Evolutionary conservation across 2,797 vertebrate genomes (phyloP).

Genomic region (Ptychadena robeensis): DNA sequence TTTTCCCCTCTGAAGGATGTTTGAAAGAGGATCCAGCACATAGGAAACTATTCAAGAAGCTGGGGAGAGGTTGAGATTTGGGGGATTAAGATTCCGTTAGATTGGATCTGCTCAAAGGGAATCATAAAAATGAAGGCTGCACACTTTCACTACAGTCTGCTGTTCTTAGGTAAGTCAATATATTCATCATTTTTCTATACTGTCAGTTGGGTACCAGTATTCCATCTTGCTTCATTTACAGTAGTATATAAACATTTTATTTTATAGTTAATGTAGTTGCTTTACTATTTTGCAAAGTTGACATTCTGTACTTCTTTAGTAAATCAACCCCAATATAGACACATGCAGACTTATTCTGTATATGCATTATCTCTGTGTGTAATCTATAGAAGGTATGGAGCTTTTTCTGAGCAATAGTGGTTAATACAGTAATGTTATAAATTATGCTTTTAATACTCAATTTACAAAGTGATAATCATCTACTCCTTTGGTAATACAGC

Average conservation of each 20-base stretch:
- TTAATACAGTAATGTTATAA: too few species aligned
- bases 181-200: neutral
- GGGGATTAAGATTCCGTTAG: neutral
- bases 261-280: neutral
- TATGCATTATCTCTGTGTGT: too few species aligned
- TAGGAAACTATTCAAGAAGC: slow-evolving; percentile 19
- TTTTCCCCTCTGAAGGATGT: slow-evolving; percentile 52
- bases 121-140: slow-evolving; percentile 18
- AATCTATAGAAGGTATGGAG: too few species aligned
- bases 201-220: neutral
- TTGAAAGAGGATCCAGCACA: slow-evolving; percentile 41
- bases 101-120: slow-evolving; percentile 16
- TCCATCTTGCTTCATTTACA: neutral
- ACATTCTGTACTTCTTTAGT: too few species aligned
- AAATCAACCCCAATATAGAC: neutral
- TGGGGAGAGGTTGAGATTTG: slow-evolving; percentile 3
- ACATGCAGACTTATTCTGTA: too few species aligned
- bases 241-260: neutral
- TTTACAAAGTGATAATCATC: too few species aligned
- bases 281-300: too few species aligned
- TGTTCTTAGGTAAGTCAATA: slow-evolving; percentile 42
- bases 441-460: too few species aligned
- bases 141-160: slow-evolving; percentile 31
- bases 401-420: too few species aligned
- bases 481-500: too few species aligned